Evolutionary conservation across 2,113 vertebrate genomes (phyloP), one percentile per base, ranked within the genome.

Genomic region (Carassius auratus): DNA sequence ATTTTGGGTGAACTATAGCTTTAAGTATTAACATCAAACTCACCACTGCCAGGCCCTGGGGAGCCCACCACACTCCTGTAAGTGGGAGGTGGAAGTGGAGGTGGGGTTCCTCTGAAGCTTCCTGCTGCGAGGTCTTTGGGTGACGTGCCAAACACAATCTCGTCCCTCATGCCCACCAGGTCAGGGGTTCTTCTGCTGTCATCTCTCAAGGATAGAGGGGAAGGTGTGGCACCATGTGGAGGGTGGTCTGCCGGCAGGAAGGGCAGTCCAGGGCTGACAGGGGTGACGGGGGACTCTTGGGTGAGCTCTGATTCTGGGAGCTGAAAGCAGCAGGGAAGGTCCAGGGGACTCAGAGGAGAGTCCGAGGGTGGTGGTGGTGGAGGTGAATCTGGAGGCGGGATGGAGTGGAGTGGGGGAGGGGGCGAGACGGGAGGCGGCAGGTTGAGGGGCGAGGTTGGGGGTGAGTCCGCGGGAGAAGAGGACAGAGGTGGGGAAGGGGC

Each of bases 31-130:
- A 48, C 77, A 9, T 8, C 13, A 21, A 82, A 97, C 97, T 84
- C 95, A 99, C 97, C 94, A 91, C 97, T 97, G 88, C 97, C 95
- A 14, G 97, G 97, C 71, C 97, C 98, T 0, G 98, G 97, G 19
- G 97, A 98, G 3, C 97, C 97, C 79, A 98, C 96, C 87, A 98
- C 96, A 15, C 97, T 96, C 69, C 97, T 96, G 96, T 99, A 98
- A 90, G 96, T 98, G 92, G 97, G 97, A 0, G 97, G 97, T 15
- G 97, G 97, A 79, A 97, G 97, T 90, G 98, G 97, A 84, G 98
- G 98, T 0, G 97, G 97, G 3, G 97, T 97, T 38, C 95, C 96
- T 88, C 97, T 96, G 75, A 95, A 96, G 23, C 62, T 74, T 77
- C 93, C 97, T 83, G 92, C 89, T 13, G 95, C 95, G 15, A 96